Evolutionary conservation across 2,113 vertebrate species (phyloP).

Genomic region (Oenanthe melanoleuca): DNA sequence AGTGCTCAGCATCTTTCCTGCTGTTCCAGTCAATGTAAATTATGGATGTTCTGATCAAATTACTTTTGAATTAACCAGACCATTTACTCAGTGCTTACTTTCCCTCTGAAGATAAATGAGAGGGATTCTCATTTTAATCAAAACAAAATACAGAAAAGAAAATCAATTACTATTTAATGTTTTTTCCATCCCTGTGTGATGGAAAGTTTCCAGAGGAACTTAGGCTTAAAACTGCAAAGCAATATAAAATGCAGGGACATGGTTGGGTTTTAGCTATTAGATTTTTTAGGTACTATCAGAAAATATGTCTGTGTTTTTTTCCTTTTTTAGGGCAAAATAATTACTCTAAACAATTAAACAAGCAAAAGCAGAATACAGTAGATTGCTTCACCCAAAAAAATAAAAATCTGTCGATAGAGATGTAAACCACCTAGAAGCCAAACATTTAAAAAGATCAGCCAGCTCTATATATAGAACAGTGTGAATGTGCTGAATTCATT

Average conservation of each 20-base stretch:
- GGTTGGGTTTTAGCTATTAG: neutral
- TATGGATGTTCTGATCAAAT: conserved; percentile 47
- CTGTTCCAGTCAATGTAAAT: conserved; percentile 40
- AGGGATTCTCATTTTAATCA: conserved; percentile 47
- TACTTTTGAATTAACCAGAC: conserved; percentile 47
- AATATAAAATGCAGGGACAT: neutral
- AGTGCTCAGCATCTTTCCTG: conserved; percentile 10
- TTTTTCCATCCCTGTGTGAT: neutral
- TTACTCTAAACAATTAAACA: neutral
- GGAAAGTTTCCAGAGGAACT: conserved; percentile 28
- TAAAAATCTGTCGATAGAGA: neutral
- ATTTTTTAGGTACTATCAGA: neutral
- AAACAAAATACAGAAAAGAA: conserved; percentile 45
- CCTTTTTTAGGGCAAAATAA: neutral
- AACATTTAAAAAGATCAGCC: neutral
- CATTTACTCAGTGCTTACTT: conserved; percentile 42
- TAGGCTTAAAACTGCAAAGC: neutral
- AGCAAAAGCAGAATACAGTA: neutral
- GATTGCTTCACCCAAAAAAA: neutral
- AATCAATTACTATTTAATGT: conserved; percentile 51
- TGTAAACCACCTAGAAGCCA: neutral
- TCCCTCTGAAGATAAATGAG: conserved; percentile 31
- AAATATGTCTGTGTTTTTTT: neutral
- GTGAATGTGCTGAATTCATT: conserved; percentile 63
- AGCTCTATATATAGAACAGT: conserved; percentile 1